phyloP scores from a whole-genome alignment of 2,113 vertebrate species.

The Zosterops japonicus region DNA sequence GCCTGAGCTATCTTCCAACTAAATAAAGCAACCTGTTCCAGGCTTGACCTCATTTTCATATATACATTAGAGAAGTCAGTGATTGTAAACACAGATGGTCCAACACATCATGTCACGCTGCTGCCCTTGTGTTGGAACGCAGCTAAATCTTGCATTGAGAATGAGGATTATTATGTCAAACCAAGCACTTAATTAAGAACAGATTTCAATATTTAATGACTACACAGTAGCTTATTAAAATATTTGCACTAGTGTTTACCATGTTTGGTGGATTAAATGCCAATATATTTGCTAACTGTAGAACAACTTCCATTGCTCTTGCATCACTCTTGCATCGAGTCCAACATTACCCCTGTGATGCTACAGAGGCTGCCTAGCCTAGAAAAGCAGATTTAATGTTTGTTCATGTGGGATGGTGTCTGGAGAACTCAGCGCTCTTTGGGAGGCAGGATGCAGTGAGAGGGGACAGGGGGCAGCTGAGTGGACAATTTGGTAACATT shows the following conservation, averaged over 20 bases:
- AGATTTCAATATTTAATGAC: constrained; percentile 59
- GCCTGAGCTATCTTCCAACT: not conserved
- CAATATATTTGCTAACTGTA: constrained; percentile 14
- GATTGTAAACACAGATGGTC: constrained; percentile 59
- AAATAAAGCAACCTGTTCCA: constrained; percentile 22
- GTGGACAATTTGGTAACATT: not conserved
- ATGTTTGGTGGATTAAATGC: constrained; percentile 25
- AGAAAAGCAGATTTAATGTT: not conserved
- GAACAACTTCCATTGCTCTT: not conserved
- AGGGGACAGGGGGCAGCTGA: not conserved
- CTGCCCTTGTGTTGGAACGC: constrained; percentile 41
- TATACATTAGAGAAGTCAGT: constrained; percentile 25
- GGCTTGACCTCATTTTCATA: constrained; percentile 42
- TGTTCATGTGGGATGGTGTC: not conserved
- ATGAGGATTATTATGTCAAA: constrained; percentile 53
- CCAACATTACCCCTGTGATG: not conserved
- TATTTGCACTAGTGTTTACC: constrained; percentile 29
- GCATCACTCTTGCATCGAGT: not conserved
- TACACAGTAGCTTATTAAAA: constrained; percentile 45
- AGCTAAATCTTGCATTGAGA: constrained; percentile 15
- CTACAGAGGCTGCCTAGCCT: not conserved
- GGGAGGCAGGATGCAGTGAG: not conserved
- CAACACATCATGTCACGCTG: constrained; percentile 2
- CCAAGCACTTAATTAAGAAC: constrained; percentile 53
- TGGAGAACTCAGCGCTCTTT: not conserved